Evolutionary conservation across 2,797 vertebrate genomes (phyloP).

Genomic region (Girardinus metallicus): DNA sequence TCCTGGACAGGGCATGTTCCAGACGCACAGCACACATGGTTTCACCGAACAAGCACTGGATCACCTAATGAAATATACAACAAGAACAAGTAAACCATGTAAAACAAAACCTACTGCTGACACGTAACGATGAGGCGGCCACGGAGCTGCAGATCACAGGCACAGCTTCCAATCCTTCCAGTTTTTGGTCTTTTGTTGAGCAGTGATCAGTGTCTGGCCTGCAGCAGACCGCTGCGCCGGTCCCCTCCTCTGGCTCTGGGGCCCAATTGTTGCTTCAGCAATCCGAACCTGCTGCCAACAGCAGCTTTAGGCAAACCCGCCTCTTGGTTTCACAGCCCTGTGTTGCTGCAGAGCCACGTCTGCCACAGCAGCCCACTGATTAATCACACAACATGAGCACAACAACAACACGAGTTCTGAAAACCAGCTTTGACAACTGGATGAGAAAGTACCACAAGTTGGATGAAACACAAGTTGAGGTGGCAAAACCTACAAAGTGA

Average conservation of each 20-base stretch:
- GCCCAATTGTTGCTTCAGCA: constrained; percentile 61
- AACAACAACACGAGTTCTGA: background rate
- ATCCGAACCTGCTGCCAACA: constrained; percentile 54
- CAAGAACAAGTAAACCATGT: constrained; percentile 39
- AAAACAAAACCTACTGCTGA: constrained; percentile 55
- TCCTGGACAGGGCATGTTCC: background rate
- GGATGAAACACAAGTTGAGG: constrained; percentile 4
- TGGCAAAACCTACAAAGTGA: constrained; percentile 27
- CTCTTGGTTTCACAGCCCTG: constrained; percentile 25
- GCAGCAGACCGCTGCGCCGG: constrained; percentile 45
- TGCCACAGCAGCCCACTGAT: constrained; percentile 22
- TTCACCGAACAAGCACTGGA: constrained; percentile 14
- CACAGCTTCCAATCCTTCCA: constrained; percentile 35
- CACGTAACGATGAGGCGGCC: constrained; percentile 25
- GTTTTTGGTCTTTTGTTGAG: constrained; percentile 70
- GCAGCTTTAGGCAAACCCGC: constrained; percentile 54
- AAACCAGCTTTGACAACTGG: constrained; percentile 16
- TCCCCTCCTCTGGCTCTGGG: constrained; percentile 40
- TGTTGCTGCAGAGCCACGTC: constrained; percentile 9
- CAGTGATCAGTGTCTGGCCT: constrained; percentile 66
- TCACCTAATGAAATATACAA: constrained; percentile 46
- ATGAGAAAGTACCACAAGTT: constrained; percentile 4
- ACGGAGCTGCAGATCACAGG: constrained; percentile 37
- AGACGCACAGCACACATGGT: constrained; percentile 2
- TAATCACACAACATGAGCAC: constrained; percentile 15